These are phyloP conservation scores for Mnemiopsis leidyi DNA, from an alignment of 37 sponge, comb jelly and placozoan species.

Conservation along the genomic window DNA sequence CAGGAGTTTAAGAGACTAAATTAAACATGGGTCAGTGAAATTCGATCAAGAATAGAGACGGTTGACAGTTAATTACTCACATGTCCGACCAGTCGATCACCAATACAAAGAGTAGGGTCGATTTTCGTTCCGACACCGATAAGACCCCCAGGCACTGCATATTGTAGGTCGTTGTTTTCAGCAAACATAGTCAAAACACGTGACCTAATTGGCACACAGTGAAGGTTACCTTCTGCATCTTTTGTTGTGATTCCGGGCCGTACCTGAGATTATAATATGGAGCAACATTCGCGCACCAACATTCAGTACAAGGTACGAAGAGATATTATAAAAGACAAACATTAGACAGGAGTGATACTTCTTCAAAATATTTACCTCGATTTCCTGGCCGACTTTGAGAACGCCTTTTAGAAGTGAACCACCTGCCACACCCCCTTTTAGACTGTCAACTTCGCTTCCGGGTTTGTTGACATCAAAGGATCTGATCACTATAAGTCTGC, in stretches of 20 bases:
- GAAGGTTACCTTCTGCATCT: slow-evolving; percentile 81
- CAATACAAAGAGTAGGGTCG: slow-evolving; percentile 93
- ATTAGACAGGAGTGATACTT: too few species aligned
- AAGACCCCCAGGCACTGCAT: slow-evolving; percentile 94
- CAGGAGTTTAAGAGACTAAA: neutral
- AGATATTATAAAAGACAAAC: too few species aligned
- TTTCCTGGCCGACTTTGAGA: slow-evolving; percentile 88
- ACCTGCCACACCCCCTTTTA: slow-evolving; percentile 98
- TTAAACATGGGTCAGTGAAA: slow-evolving; percentile 7
- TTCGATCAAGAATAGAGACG: neutral
- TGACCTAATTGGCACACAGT: slow-evolving; percentile 84
- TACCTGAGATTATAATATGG: slow-evolving; percentile 65
- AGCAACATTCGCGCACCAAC: too few species aligned
- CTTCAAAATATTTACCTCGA: slow-evolving; percentile 74
- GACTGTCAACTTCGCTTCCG: slow-evolving; percentile 92
- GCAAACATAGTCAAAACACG: slow-evolving; percentile 83
- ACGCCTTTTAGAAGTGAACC: slow-evolving; percentile 95
- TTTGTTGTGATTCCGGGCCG: slow-evolving; percentile 93
- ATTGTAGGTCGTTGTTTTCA: slow-evolving; percentile 92
- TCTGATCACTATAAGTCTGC: slow-evolving; percentile 76
- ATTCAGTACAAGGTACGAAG: too few species aligned
- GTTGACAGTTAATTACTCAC: slow-evolving; percentile 68
- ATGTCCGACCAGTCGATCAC: slow-evolving; percentile 93
- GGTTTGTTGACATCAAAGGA: slow-evolving; percentile 98
- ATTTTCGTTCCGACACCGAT: slow-evolving; percentile 98